Percentiles rank a stretch among this genome's conserved stretches.
Conservation (phyloP, 2,888 invertebrate genomes). For the Keiferia lycopersicella region DNA sequence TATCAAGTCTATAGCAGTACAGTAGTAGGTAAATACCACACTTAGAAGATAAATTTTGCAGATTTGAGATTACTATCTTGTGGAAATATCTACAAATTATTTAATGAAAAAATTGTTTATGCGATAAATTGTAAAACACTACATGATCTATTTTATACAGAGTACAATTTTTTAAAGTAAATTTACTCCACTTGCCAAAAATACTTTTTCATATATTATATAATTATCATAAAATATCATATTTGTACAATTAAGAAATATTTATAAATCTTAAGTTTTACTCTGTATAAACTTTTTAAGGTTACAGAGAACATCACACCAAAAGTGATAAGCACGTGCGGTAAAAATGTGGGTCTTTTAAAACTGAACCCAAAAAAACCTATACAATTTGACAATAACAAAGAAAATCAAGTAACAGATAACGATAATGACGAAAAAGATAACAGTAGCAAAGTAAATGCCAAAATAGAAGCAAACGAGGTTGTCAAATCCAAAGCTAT, state of each 20-base stretch:
- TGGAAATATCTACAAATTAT: no score
- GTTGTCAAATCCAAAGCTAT: slow-evolving; percentile 18
- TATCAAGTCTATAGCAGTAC: no score
- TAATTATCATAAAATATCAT: no score
- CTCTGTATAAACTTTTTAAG: slow-evolving; percentile 10
- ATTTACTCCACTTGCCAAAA: no score
- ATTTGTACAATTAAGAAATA: background rate
- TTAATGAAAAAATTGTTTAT: no score
- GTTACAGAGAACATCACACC: background rate
- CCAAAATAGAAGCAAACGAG: slow-evolving; percentile 7
- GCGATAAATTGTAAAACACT: no score
- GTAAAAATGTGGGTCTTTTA: slow-evolving; percentile 46
- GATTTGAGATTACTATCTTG: no score
- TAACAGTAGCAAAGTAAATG: slow-evolving; percentile 10
- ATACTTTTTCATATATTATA: no score
- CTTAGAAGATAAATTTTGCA: no score
- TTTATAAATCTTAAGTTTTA: background rate
- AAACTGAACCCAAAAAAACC: slow-evolving; percentile 38
- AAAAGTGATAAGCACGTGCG: slow-evolving; percentile 49
- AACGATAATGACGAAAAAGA: slow-evolving; percentile 12
- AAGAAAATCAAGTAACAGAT: background rate
- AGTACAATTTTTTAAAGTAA: no score
- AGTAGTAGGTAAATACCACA: no score
- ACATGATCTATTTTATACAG: no score
- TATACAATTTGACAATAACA: background rate